Evolutionary conservation across 2,888 invertebrate species (phyloP).

Genomic region (Cristatella mucedo): DNA sequence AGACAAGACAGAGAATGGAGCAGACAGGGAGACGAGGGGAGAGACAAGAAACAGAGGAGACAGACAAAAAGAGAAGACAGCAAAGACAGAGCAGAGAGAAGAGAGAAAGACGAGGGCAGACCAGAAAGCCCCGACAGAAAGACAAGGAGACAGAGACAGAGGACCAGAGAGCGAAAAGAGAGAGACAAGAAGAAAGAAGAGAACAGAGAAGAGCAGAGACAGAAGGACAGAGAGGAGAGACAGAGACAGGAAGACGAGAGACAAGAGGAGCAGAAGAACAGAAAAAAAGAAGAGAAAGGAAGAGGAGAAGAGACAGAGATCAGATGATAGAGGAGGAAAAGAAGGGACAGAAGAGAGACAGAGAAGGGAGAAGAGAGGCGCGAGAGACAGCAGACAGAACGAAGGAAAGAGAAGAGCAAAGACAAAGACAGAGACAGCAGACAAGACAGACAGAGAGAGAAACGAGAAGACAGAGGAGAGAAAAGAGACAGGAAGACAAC

Average conservation of each 20-base stretch:
- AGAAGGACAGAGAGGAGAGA: not conserved
- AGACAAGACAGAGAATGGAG: too few species aligned
- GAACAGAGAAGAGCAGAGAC: too few species aligned
- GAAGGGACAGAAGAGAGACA: not conserved
- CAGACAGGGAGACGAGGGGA: too few species aligned
- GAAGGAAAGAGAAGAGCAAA: constrained; percentile 3
- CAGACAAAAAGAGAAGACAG: too few species aligned
- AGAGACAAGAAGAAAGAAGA: too few species aligned
- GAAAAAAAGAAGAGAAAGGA: not conserved
- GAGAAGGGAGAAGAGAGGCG: not conserved
- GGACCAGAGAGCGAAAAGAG: too few species aligned
- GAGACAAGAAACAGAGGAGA: too few species aligned
- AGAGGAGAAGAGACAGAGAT: constrained; percentile 3
- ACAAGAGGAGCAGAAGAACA: not conserved
- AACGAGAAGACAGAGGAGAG: not conserved
- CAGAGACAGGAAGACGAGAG: not conserved
- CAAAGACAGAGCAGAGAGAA: too few species aligned
- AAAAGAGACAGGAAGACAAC: not conserved
- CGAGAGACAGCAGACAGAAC: not conserved
- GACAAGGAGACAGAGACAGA: too few species aligned
- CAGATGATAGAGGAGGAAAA: not conserved
- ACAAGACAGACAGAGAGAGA: not conserved
- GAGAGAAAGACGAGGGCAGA: too few species aligned
- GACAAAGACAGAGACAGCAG: constrained; percentile 4
- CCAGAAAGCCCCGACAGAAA: too few species aligned